These are phyloP conservation scores for Punctoribates punctum DNA, from an alignment of 2,888 invertebrate genomes.

Conservation along the genomic window DNA sequence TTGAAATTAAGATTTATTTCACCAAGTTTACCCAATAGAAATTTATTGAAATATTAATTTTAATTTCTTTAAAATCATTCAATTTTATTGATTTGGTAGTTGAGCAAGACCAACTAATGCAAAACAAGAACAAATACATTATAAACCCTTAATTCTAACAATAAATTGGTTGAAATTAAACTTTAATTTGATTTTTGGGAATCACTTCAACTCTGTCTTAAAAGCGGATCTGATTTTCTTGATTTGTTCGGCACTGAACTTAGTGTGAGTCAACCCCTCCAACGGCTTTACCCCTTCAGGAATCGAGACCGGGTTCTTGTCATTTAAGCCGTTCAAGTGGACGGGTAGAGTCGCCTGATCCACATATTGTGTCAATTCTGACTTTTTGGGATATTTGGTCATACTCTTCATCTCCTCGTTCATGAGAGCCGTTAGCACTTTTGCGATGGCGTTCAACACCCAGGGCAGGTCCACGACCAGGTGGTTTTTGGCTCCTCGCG, in stretches of 20 bases:
- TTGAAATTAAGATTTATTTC: no score
- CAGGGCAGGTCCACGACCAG: slow-evolving; percentile 42
- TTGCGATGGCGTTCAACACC: background rate
- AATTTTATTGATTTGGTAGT: no score
- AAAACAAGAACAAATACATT: no score
- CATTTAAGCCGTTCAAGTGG: slow-evolving; percentile 37
- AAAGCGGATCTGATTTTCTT: background rate
- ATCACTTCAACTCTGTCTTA: no score
- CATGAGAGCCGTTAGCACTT: slow-evolving; percentile 27
- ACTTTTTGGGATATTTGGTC: slow-evolving; percentile 27
- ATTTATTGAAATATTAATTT: no score
- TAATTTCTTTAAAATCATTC: no score
- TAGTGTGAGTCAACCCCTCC: background rate
- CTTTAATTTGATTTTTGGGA: no score
- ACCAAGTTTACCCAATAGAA: no score
- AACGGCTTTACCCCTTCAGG: background rate
- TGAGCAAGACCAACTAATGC: no score
- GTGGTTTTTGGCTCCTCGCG: slow-evolving; percentile 56
- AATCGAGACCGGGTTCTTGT: background rate
- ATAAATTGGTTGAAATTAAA: no score
- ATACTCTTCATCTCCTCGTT: slow-evolving; percentile 1
- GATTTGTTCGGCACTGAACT: background rate
- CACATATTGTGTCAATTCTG: slow-evolving; percentile 27
- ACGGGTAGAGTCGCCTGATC: slow-evolving; percentile 26
- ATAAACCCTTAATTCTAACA: no score